Base-by-base conservation (phyloP, 1,140 invertebrate genomes). In the Gryllus bimaculatus region DNA sequence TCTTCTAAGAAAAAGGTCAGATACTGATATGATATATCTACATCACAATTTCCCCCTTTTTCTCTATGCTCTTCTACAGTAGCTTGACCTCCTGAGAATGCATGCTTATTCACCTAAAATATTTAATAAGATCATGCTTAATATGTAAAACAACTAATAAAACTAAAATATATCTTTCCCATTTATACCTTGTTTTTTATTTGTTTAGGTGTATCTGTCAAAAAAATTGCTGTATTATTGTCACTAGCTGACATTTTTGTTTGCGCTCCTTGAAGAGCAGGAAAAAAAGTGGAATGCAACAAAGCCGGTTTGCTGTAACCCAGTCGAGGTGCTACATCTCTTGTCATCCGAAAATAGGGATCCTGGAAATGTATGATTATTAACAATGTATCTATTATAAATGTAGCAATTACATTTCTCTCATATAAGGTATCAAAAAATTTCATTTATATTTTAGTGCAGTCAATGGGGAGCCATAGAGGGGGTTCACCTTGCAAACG, bases 231-330 rank as follows among this genome's bases (percentile, higher is more conserved):
- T 0, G 97, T 94, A 84, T 96, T 99, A 15, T 90, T 87, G 85
- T 99, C 96, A 84, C 95, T 97, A 8, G 97, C 95, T 49, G 96
- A 98, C 98, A 99, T 99, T 89, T 99, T 99, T 26, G 95, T 97
- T 83, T 97, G 93, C 0, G 96, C 94, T 0, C 98, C 98, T 88
- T 98, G 96, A 26, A 99, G 85, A 1, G 98, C 96, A 0, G 98
- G 98, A 82, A 99, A 96, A 87, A 99, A 99, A 48, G 89, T 90
- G 0, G 96, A 97, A 86, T 99, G 98, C 0, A 99, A 84, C 0
- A 99, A 85, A 0, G 97, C 93, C n/a, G 98, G 98, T 85, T 99
- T 99, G 0, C 91, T 91, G 84, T 90, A 92, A 26, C 93, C 94
- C 15, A 99, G 87, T 79, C 91, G 91, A 0, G 97, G 97, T 0